Conservation (phyloP, 2,113 vertebrate species). For the Raja brachyura region DNA sequence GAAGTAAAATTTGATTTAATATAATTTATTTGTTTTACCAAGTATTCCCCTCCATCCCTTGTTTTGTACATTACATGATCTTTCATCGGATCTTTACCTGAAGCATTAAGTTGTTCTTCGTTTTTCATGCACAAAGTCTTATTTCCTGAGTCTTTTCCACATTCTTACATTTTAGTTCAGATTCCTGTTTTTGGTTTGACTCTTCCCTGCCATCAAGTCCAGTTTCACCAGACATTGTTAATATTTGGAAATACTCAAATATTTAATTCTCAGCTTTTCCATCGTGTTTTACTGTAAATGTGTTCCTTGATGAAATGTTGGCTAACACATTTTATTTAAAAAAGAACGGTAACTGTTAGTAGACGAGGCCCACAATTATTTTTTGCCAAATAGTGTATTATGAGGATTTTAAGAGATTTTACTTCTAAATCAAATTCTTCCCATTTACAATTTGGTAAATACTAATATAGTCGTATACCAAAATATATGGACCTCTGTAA, state of each 20-base stretch:
- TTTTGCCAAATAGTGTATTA: no score
- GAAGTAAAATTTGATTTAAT: neutral
- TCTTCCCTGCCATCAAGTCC: neutral
- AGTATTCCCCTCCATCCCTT: neutral
- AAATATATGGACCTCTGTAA: no score
- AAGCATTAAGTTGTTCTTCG: no score
- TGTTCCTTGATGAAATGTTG: neutral
- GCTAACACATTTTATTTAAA: neutral
- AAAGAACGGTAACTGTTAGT: no score
- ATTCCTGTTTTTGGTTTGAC: neutral
- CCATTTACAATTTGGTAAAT: no score
- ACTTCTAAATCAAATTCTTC: no score
- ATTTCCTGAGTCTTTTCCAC: neutral
- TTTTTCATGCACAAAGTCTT: no score
- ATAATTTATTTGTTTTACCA: neutral
- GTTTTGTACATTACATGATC: no score
- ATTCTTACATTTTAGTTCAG: neutral
- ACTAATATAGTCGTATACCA: no score
- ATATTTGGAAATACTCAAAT: neutral
- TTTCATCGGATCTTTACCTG: no score
- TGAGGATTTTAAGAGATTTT: no score
- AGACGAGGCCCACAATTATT: no score
- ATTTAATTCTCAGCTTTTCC: neutral
- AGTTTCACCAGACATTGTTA: neutral
- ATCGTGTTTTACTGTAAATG: neutral